Evolutionary conservation across 2,797 vertebrate genomes (phyloP).

Genomic region (Ctenopoma multispine): DNA sequence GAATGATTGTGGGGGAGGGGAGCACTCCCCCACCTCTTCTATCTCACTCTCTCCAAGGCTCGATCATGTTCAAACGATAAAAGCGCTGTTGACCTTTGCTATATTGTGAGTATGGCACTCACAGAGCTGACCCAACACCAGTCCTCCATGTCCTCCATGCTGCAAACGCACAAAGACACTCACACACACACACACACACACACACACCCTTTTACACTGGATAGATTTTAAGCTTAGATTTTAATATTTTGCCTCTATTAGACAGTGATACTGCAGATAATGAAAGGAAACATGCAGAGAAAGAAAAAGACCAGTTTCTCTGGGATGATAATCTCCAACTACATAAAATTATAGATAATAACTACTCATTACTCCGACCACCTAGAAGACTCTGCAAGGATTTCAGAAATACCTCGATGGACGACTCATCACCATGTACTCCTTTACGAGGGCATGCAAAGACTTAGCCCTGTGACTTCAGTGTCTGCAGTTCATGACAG

Average conservation of each 20-base stretch:
- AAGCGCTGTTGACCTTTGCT: constrained; percentile 77
- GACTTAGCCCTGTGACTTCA: too few relatives aligned
- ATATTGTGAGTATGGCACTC: constrained; percentile 66
- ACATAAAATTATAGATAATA: too few relatives aligned
- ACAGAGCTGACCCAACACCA: constrained; percentile 67
- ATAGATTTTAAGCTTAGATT: background rate
- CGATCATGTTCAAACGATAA: constrained; percentile 80
- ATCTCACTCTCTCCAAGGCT: constrained; percentile 54
- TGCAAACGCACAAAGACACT: constrained; percentile 28
- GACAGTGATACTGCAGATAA: background rate
- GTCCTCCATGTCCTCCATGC: constrained; percentile 36
- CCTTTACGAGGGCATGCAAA: too few relatives aligned
- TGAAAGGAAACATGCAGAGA: background rate
- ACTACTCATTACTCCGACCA: too few relatives aligned
- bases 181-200: constrained; percentile 21
- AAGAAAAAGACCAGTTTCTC: too few relatives aligned
- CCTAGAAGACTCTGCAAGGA: too few relatives aligned
- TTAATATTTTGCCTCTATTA: background rate
- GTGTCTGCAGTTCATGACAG: too few relatives aligned
- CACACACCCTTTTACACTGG: constrained; percentile 10
- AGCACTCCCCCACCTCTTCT: constrained; percentile 12
- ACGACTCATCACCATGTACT: too few relatives aligned
- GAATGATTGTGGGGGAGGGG: constrained; percentile 70
- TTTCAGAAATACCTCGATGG: too few relatives aligned
- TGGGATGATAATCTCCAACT: too few relatives aligned